Evolutionary conservation across 2,888 invertebrate genomes (phyloP), one percentile per base, ranked within the genome.

Genomic region (Drosophila kanekoi): DNA sequence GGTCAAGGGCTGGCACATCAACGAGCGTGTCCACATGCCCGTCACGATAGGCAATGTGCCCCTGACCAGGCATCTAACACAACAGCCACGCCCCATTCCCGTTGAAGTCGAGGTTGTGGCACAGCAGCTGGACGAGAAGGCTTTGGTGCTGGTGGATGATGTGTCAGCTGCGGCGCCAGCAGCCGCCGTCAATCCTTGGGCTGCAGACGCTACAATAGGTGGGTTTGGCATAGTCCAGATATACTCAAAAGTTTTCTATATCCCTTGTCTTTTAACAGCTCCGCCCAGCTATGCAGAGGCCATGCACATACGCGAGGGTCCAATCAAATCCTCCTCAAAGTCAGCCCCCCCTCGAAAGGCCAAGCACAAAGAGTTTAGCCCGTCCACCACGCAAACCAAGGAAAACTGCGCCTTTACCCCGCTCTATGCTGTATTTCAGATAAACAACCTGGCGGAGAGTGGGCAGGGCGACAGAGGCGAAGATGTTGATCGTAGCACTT

Each of bases 31-130:
- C 0, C 77, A 73, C 1, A 75, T 90, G 41, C 92, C 92, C 0
- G 77, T 92, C 0, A 91, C 90, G 10, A 91, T 93, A 44, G 93
- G 92, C 10, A 91, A 90, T 70, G 86, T 92, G 1, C 92, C 93
- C 0, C 62, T 83, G 3, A 62, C 63, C 2, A 40, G 35, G 4
- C 60, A 67, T 6, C 66, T 51, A 14, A 71, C 66, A 32, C 64
- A 70, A 38, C 80, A 77, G 49, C 71, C 65, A 3, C 72, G 51
- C 1, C n/a, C 23, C 20, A 37, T 41, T n/a, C 44, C 66, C 4
- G 41, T 65, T 1, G 77, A 76, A 14, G 40, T 74, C n/a, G 60
- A 65, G 20, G 64, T 72, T n/a, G 63, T 59, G 10, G 51, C 71
- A 2, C 82, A 80, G 48, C 65, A 73, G n/a, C 20, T 86, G 14